Evolutionary conservation across 2,888 invertebrate genomes (phyloP).

Genomic region (Drosophila testacea): DNA sequence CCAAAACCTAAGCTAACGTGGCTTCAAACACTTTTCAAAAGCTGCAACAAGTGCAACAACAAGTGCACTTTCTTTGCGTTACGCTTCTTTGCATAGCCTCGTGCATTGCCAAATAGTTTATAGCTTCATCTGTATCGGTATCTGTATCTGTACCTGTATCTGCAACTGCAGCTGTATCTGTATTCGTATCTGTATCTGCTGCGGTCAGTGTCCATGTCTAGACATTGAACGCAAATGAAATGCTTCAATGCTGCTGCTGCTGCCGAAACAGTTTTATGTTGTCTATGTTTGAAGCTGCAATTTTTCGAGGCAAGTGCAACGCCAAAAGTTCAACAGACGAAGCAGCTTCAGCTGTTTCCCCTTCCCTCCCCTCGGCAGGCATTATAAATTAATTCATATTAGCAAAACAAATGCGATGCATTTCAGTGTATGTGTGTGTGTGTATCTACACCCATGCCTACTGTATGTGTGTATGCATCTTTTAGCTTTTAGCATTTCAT

Average conservation of each 20-base stretch:
- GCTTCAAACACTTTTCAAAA: slow-evolving; percentile 59
- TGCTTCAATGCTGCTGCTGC: slow-evolving; percentile 69
- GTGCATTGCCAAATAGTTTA: slow-evolving; percentile 71
- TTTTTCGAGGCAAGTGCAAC: slow-evolving; percentile 57
- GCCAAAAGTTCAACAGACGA: slow-evolving; percentile 78
- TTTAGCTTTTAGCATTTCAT: slow-evolving; percentile 77
- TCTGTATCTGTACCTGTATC: slow-evolving; percentile 6
- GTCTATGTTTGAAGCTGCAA: slow-evolving; percentile 23
- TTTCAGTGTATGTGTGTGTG: slow-evolving; percentile 24
- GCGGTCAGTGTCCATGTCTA: slow-evolving; percentile 77
- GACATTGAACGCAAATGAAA: slow-evolving; percentile 71
- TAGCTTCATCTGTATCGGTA: slow-evolving; percentile 33
- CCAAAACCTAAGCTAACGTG: slow-evolving; percentile 43
- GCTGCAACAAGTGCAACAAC: slow-evolving; percentile 35
- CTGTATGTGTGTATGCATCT: slow-evolving; percentile 29
- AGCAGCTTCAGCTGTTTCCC: background rate
- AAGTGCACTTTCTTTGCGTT: slow-evolving; percentile 76
- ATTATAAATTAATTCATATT: slow-evolving; percentile 78
- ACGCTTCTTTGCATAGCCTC: slow-evolving; percentile 76
- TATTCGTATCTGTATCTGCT: slow-evolving; percentile 33
- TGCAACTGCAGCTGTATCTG: slow-evolving; percentile 23
- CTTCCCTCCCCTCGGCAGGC: slow-evolving; percentile 45
- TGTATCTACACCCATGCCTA: slow-evolving; percentile 20
- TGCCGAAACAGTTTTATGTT: slow-evolving; percentile 50
- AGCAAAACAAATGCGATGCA: slow-evolving; percentile 72